Evolutionary conservation across 2,113 vertebrate species (phyloP).

Genomic region (Bos taurus): ARS-UCD2.0 NC_037332.1:44799501-44800000

Average conservation of each 20-base stretch:
- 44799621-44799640: not conserved
- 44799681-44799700: not conserved
- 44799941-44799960: not conserved
- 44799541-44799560: not conserved
- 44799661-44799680: not conserved
- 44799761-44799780: not conserved
- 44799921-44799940: not conserved
- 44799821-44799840: not conserved
- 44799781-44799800: not conserved
- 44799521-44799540: not conserved
- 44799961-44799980: not conserved
- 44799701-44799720: not conserved
- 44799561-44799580: not conserved
- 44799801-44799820: not conserved
- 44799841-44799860: not conserved
- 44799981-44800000: not conserved
- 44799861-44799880: not conserved
- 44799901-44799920: not conserved
- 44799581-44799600: not conserved
- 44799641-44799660: not conserved
- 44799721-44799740: not conserved
- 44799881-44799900: not conserved
- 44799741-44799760: not conserved
- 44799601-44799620: not conserved
- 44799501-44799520: not conserved